Conservation (phyloP, 2,113 vertebrate species). For the Terrapene triunguis region DNA sequence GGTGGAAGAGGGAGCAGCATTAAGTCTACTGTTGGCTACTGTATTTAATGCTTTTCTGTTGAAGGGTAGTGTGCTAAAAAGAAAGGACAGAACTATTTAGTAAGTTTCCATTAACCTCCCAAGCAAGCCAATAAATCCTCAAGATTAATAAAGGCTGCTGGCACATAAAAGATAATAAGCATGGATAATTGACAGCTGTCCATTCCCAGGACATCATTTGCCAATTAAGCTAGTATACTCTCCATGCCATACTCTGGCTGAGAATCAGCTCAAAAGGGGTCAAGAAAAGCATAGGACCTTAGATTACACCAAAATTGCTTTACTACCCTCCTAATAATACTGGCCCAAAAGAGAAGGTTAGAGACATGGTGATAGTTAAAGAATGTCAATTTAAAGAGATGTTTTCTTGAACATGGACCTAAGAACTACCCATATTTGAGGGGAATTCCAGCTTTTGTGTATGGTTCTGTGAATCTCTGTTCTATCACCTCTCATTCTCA, state of each 20-base stretch:
- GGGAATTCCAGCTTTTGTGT: background rate
- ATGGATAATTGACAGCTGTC: background rate
- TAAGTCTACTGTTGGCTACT: background rate
- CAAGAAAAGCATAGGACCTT: no score
- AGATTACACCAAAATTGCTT: no score
- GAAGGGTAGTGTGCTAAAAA: background rate
- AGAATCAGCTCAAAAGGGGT: background rate
- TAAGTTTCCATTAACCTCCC: background rate
- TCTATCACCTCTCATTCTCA: background rate
- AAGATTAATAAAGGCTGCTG: background rate
- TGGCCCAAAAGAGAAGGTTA: background rate
- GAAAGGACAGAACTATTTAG: background rate
- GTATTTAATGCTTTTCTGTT: background rate
- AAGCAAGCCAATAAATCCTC: background rate
- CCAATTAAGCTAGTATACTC: background rate
- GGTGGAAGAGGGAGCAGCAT: background rate
- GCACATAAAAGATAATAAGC: background rate
- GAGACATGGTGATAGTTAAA: background rate
- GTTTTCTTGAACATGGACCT: background rate
- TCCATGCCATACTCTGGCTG: background rate
- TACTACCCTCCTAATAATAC: background rate
- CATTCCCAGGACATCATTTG: background rate
- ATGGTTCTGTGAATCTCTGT: background rate
- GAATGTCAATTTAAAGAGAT: background rate
- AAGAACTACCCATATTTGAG: background rate